Conservation (phyloP, 1,140 invertebrate species). For the Nymphalis io region DNA sequence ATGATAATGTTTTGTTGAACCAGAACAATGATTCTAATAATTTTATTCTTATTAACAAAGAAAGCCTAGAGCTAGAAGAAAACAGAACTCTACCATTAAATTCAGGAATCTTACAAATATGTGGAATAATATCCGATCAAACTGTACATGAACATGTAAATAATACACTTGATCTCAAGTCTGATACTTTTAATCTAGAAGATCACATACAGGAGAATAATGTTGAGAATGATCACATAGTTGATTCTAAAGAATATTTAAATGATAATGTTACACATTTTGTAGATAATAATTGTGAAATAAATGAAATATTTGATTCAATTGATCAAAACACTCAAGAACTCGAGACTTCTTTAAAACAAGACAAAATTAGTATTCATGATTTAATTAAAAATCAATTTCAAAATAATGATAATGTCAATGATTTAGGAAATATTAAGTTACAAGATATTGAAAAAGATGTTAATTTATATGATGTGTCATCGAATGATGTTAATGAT, state of each 20-base stretch:
- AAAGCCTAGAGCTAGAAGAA: neutral
- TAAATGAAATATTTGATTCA: neutral
- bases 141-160: conserved; percentile 6
- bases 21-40: neutral
- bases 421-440: conserved; percentile 3
- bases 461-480: neutral
- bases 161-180: neutral
- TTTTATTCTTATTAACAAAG: neutral
- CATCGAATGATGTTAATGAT: neutral
- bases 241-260: neutral
- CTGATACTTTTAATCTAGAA: neutral
- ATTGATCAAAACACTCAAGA: neutral
- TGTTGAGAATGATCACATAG: neutral
- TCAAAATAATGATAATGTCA: conserved; percentile 1
- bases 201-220: neutral
- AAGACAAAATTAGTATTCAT: neutral
- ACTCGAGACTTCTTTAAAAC: neutral
- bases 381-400: conserved; percentile 1
- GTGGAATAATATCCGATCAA: neutral
- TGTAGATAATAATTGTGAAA: neutral
- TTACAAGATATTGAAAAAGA: neutral
- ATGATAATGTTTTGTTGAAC: neutral
- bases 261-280: neutral
- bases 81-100: neutral
- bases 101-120: conserved; percentile 9